These are phyloP conservation scores for Alces alces DNA, from an alignment of 2,113 vertebrate species.

Conservation along the genomic window DNA sequence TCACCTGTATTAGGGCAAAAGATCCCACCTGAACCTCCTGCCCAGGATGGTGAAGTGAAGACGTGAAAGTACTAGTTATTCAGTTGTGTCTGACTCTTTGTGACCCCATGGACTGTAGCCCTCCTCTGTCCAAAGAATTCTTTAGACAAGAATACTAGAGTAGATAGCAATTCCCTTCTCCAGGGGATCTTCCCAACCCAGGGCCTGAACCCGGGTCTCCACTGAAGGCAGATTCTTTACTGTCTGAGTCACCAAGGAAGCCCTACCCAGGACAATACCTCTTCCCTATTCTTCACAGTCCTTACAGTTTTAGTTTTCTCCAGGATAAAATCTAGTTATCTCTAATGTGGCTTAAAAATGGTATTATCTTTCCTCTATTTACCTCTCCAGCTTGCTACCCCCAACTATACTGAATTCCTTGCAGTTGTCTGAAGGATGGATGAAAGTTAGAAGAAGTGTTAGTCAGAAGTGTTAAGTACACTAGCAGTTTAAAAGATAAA, in stretches of 20 bases:
- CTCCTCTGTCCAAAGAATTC: neutral
- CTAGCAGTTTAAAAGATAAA: constrained; percentile 39
- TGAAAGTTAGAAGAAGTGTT: constrained; percentile 32
- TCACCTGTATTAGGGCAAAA: neutral
- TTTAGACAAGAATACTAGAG: neutral
- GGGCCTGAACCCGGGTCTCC: neutral
- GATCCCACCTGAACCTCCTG: neutral
- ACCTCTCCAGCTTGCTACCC: constrained; percentile 2
- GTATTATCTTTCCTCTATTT: neutral
- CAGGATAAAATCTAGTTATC: neutral
- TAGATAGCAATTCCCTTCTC: neutral
- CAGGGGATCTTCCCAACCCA: neutral
- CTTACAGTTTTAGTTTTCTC: neutral
- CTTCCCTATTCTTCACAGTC: neutral
- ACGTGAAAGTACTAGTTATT: neutral
- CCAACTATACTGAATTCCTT: neutral
- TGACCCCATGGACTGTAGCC: neutral
- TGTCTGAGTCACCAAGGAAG: neutral
- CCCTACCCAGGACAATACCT: neutral
- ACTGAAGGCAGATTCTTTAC: neutral
- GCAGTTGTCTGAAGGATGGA: constrained; percentile 27
- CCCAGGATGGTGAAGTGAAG: neutral
- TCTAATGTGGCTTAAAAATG: neutral
- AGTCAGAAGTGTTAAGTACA: constrained; percentile 32
- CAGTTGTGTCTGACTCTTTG: neutral